Evolutionary conservation across 37 sponge, comb jelly and placozoan species (phyloP).

Genomic region (Lycopodina hypogea): DNA sequence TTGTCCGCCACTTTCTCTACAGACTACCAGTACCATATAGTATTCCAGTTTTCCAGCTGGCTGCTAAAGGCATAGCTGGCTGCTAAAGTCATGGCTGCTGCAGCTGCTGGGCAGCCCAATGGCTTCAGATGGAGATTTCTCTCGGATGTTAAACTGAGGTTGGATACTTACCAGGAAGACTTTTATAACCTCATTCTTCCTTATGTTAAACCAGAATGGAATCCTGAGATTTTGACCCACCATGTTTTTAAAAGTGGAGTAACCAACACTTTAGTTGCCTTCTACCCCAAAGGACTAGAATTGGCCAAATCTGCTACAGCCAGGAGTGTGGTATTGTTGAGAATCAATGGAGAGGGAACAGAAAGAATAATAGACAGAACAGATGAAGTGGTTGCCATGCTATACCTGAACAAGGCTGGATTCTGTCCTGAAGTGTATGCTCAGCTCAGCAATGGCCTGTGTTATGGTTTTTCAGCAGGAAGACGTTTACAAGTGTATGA

Average conservation of each 20-base stretch:
- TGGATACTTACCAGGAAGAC: slow-evolving; percentile 1
- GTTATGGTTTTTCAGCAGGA: slow-evolving; percentile 60
- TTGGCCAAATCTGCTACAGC: neutral
- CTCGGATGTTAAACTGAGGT: neutral
- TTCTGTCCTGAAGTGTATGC: slow-evolving; percentile 36
- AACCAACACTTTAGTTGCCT: slow-evolving; percentile 52
- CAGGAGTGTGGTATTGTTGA: slow-evolving; percentile 42
- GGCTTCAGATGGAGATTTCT: neutral
- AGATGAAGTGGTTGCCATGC: slow-evolving; percentile 37
- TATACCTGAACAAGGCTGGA: slow-evolving; percentile 11
- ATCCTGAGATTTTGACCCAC: neutral
- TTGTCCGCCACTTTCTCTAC: too few species aligned
- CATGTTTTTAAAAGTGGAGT: slow-evolving; percentile 46
- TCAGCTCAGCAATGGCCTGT: slow-evolving; percentile 61
- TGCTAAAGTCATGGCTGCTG: neutral
- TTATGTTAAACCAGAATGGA: slow-evolving; percentile 30
- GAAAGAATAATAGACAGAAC: slow-evolving; percentile 56
- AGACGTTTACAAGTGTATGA: slow-evolving; percentile 29
- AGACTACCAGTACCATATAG: too few species aligned
- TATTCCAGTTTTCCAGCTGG: too few species aligned
- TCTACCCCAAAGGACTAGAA: slow-evolving; percentile 8
- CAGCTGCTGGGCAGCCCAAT: neutral
- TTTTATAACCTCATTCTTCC: slow-evolving; percentile 19
- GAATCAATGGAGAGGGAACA: slow-evolving; percentile 74
- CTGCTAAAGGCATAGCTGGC: too few species aligned